Percentiles rank a stretch among this genome's conserved stretches.
phyloP scores from a whole-genome alignment of 1,140 invertebrate genomes.

The Pemphigus obesinymphae region DNA sequence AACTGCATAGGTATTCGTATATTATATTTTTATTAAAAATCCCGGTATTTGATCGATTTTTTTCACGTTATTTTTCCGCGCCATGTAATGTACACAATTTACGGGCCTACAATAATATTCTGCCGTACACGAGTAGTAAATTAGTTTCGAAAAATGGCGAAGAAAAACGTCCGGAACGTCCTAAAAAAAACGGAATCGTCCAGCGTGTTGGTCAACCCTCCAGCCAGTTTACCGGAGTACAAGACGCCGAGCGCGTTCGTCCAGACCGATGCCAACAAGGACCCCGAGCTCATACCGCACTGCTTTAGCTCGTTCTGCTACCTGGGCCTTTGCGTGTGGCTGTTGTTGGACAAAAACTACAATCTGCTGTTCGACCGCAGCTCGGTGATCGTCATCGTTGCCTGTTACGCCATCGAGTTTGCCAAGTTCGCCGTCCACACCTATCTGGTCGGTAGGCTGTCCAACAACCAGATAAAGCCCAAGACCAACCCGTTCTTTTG shows the following conservation, averaged over 20 bases:
- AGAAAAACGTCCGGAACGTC: constrained; percentile 1
- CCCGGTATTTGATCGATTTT: too few relatives aligned
- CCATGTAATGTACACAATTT: too few relatives aligned
- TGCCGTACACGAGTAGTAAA: too few relatives aligned
- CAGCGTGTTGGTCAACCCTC: not conserved
- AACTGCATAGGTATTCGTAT: too few relatives aligned
- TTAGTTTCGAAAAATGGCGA: constrained; percentile 22
- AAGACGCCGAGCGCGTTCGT: not conserved
- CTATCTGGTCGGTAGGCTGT: not conserved
- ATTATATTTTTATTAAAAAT: too few relatives aligned
- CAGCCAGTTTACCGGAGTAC: not conserved
- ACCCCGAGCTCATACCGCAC: constrained; percentile 15
- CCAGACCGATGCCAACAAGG: constrained; percentile 4
- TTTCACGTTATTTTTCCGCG: too few relatives aligned
- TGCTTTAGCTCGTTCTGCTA: constrained; percentile 20
- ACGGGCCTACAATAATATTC: too few relatives aligned
- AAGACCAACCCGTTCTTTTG: not conserved
- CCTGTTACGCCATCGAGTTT: constrained; percentile 17
- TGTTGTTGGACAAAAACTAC: constrained; percentile 20
- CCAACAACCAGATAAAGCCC: not conserved
- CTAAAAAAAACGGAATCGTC: not conserved
- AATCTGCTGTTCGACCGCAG: constrained; percentile 9
- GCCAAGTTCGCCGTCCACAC: not conserved
- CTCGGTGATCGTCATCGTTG: not conserved
- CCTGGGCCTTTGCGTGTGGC: not conserved